phyloP scores from a whole-genome alignment of 2,888 invertebrate genomes.

The Cheilosia urbana region DNA sequence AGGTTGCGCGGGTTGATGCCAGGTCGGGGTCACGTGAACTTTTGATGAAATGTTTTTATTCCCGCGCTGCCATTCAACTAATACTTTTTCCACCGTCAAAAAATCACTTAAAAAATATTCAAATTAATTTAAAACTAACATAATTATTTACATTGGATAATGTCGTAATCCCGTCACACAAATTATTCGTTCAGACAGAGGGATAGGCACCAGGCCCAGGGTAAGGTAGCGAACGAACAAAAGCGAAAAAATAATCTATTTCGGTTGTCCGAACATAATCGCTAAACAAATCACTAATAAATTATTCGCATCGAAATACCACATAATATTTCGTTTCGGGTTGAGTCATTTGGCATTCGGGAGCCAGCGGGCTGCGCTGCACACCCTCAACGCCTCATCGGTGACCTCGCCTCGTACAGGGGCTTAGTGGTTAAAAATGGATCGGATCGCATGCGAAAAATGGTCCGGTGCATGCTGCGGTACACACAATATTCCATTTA shows the following conservation, averaged over 20 bases:
- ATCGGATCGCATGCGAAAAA: slow-evolving; percentile 64
- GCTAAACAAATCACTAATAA: slow-evolving; percentile 76
- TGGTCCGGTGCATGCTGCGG: slow-evolving; percentile 49
- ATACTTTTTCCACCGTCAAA: slow-evolving; percentile 4
- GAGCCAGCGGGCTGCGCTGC: not conserved
- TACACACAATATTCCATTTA: slow-evolving; percentile 65
- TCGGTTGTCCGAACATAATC: slow-evolving; percentile 72
- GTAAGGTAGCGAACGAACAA: not conserved
- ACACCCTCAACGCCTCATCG: not conserved
- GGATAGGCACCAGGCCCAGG: not conserved
- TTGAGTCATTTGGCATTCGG: slow-evolving; percentile 65
- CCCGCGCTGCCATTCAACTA: slow-evolving; percentile 8
- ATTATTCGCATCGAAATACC: slow-evolving; percentile 75
- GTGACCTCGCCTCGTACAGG: slow-evolving; percentile 61
- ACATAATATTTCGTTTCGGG: slow-evolving; percentile 75
- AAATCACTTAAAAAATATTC: slow-evolving; percentile 66
- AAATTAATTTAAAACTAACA: slow-evolving; percentile 71
- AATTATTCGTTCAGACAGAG: slow-evolving; percentile 47
- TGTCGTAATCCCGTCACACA: slow-evolving; percentile 67
- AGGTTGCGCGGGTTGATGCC: not conserved
- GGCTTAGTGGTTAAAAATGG: slow-evolving; percentile 71
- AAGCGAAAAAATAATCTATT: slow-evolving; percentile 54
- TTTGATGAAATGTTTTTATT: slow-evolving; percentile 6
- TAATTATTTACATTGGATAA: slow-evolving; percentile 74
- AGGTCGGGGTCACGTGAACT: slow-evolving; percentile 8